Evolutionary conservation across 2,888 invertebrate genomes (phyloP), one percentile per base, ranked within the genome.

Genomic region (Acheta domesticus): DNA sequence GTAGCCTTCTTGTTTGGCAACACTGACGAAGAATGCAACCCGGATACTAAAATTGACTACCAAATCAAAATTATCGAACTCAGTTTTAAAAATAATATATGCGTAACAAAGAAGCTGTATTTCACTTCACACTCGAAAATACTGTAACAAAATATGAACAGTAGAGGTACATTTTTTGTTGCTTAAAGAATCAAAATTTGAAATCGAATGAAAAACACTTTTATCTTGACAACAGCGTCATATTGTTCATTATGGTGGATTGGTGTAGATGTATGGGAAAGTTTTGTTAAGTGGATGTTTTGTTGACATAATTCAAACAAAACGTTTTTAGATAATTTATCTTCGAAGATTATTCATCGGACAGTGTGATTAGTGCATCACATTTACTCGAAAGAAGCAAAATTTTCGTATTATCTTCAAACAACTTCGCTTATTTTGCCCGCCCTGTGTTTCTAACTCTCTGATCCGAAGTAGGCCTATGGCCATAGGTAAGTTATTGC

Each of bases 211-310:
- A 78, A 78, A 78, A 20, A 16, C 16, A 11, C 62, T 50, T 75
- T 23, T 83, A 77, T 78, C 81, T 82, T 83, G 90, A 89, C 85
- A 88, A 84, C 87, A 89, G 90, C 91, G 90, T 90, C 90, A 89
- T 89, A 88, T 90, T 88, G 89, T 90, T 89, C 90, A 90, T 90
- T 90, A 91, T 91, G 91, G 91, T 90, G 90, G 82, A 76, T 77
- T 89, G 89, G 88, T 89, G 84, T 84, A 78, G 74, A 80, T 80
- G 76, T 80, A 80, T 81, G 80, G 79, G 80, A 81, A 82, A 79
- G 80, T 80, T 23, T 36, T 76, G 74, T 79, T 79, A 76, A 78
- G 77, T 49, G 76, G 23, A 75, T 16, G 20, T 62, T 48, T 78
- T 76, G 75, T 49, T 76, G 11, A 73, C 49, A 49, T n/a, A 62